Evolutionary conservation across 2,888 invertebrate species (phyloP), one percentile per base, ranked within the genome.

Genomic region (Rutpela maculata): DNA sequence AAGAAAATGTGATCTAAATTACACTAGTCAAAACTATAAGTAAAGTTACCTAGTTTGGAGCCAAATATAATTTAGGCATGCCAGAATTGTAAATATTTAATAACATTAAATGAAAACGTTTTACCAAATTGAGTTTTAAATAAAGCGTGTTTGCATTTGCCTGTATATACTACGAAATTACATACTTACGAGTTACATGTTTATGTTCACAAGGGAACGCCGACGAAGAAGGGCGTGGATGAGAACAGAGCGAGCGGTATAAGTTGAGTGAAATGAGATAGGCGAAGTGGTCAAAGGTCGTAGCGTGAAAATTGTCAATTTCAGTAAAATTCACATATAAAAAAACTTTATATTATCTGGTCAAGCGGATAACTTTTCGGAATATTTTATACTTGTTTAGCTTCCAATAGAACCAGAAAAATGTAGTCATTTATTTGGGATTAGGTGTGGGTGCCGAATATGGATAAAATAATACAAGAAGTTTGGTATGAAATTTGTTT

Each of bases 61-160:
- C 15, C 0, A 19, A 38, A 65, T 43, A 7, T 65, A 22, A 35
- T 38, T 63, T 18, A 9, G 4, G 18, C 18, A 15, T 19, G 19
- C 18, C 11, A 43, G 10, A 38, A 43, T 10, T 62, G 31, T 65
- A 65, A 65, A 65, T 65, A 65, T 65, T 65, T 65, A 43, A 43
- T 43, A 19, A 65, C 7, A 9, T 4, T 19, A 65, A 38, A 65
- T 11, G 19, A 43, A 43, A 38, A 18, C 18, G 18, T 65, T 65
- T 11, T 3, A 18, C 22, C 6, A 19, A 65, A 50, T 50, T 43
- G 15, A 35, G 12, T 38, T 65, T 65, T 65, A 65, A 65, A 65
- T 65, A 43, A 65, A 65, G 63, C 65, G 19, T 65, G 22, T 38
- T 43, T 65, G 43, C 43, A 65, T 65, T 19, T 38, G 43, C 65